Evolutionary conservation across 2,113 vertebrate genomes (phyloP), one percentile per base, ranked within the genome.

Genomic region (Tautogolabrus adspersus): DNA sequence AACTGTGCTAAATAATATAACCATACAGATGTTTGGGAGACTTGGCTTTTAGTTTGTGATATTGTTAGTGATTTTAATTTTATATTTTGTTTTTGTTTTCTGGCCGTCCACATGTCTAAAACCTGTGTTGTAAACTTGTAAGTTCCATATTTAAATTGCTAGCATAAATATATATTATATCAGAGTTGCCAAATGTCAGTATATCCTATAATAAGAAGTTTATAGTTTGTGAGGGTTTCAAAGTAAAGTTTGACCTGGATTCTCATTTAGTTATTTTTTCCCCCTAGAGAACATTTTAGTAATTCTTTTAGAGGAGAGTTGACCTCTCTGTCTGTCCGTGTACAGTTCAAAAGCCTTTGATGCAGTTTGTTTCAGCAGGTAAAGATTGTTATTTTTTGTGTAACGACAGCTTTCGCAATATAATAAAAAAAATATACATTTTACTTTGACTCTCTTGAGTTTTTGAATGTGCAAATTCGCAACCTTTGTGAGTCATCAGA

Each of bases 361-460:
- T 83, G 77, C 74, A 71, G 73, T 87, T 85, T 75, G 61, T 89
- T 84, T 84, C 77, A 81, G 58, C 54, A 84, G 70, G 79, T 85
- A 58, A 87, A 78, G 52, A 38, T 81, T 82, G 64, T 72, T 84
- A 67, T 89, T 85, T 77, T 82, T 80, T 87, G 84, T 88, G 83
- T 88, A 85, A 88, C 88, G 81, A 89, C 81, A 73, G 82, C 86
- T 89, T 92, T 82, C 89, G 87, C 83, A 84, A 73, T 85, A 86
- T 51, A 91, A 92, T 92, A 89, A 88, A 89, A 47, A 42, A 77
- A 70, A 56, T 63, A 71, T 68, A 78, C 42, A 76, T 65, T 67
- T 76, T 81, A 57, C 59, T 68, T 85, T 74, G 77, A 15, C 59
- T 87, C 30, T 49, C 34, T 8, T 78, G 55, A 64, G 42, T 58